Evolutionary conservation across 2,888 invertebrate genomes (phyloP).

Genomic region (Kuschelorhynchus macadamiae): DNA sequence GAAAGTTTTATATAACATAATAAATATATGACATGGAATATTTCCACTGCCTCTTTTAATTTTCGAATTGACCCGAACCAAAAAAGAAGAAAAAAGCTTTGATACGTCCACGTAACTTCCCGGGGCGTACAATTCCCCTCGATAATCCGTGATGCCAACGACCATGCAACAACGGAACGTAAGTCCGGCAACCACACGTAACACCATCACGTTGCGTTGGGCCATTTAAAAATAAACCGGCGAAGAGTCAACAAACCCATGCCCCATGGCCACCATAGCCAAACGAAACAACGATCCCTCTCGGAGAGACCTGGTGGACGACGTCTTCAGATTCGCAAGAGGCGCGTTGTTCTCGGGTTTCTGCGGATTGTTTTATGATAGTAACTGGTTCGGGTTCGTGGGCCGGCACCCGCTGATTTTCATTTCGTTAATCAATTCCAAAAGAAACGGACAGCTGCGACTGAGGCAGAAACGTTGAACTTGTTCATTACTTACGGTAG

Average conservation of each 20-base stretch:
- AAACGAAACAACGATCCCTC: conserved; percentile 35
- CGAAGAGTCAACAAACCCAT: conserved; percentile 43
- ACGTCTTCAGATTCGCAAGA: conserved; percentile 39
- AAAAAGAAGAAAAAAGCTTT: too few relatives aligned
- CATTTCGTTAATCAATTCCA: conserved; percentile 27
- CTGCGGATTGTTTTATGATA: conserved; percentile 40
- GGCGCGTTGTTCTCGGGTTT: conserved; percentile 38
- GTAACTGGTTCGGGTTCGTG: conserved; percentile 41
- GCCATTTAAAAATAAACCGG: conserved; percentile 41
- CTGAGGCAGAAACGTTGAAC: conserved; percentile 16
- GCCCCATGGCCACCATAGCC: conserved; percentile 17
- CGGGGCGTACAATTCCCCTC: conserved; percentile 1
- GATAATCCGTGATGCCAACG: conserved; percentile 11
- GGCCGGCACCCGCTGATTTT: conserved; percentile 34
- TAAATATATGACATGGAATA: too few relatives aligned
- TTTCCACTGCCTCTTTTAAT: too few relatives aligned
- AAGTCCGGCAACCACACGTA: conserved; percentile 31
- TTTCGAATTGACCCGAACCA: too few relatives aligned
- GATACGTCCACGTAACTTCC: too few relatives aligned
- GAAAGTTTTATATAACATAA: too few relatives aligned
- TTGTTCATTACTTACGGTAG: too few relatives aligned
- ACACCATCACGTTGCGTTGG: conserved; percentile 37
- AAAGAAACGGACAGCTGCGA: conserved; percentile 20
- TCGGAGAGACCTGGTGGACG: too few relatives aligned
- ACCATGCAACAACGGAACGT: conserved; percentile 9